Conservation (phyloP, 2,888 invertebrate species). For the Lumbricus terrestris region DNA sequence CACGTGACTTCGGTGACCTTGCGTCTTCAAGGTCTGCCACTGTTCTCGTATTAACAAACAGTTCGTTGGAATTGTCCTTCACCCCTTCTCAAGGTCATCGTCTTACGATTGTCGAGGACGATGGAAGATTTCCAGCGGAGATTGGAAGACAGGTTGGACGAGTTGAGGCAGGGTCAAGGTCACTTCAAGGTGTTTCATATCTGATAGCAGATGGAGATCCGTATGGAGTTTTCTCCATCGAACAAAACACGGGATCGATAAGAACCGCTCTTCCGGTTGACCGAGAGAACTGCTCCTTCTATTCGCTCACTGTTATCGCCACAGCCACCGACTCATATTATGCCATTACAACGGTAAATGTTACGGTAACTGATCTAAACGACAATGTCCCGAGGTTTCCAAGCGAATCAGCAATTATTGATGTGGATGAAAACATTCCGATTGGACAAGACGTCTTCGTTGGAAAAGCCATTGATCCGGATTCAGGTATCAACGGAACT, state of each 20-base stretch:
- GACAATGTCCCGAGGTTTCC: conserved; percentile 77
- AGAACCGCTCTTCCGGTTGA: conserved; percentile 78
- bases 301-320: conserved; percentile 78
- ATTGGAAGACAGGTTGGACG: conserved; percentile 76
- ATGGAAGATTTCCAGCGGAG: conserved; percentile 66
- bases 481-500: conserved; percentile 80
- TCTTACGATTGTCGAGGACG: conserved; percentile 81
- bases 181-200: conserved; percentile 41
- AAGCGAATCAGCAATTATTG: conserved; percentile 62
- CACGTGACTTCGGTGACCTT: conserved; percentile 61
- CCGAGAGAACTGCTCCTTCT: conserved; percentile 76
- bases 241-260: conserved; percentile 76
- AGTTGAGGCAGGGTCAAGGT: conserved; percentile 59
- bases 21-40: conserved; percentile 26
- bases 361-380: conserved; percentile 82
- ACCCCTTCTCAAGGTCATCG: conserved; percentile 70
- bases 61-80: conserved; percentile 44
- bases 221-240: conserved; percentile 75
- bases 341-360: conserved; percentile 76
- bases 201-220: conserved; percentile 77
- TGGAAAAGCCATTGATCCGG: conserved; percentile 81
- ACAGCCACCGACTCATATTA: conserved; percentile 74
- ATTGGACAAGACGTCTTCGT: conserved; percentile 89
- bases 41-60: conserved; percentile 46
- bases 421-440: conserved; percentile 82